Percentiles rank a stretch among this genome's conserved stretches.
Evolutionary conservation across 2,888 invertebrate species (phyloP).

Genomic region (Schrankia costaestrigalis): DNA sequence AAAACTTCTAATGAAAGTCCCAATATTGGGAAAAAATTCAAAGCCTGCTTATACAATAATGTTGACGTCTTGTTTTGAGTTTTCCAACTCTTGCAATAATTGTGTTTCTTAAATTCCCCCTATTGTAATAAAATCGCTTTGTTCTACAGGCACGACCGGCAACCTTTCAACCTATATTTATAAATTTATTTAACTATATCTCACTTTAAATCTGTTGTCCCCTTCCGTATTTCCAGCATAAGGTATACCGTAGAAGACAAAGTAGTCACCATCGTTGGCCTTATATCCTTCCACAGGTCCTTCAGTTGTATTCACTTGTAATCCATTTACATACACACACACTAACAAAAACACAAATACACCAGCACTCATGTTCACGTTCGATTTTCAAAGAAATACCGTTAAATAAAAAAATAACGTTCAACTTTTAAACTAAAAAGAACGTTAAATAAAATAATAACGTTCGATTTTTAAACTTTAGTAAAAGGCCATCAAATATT

Average conservation of each 20-base stretch:
- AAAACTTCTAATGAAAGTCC: no score
- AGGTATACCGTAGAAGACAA: conserved; percentile 58
- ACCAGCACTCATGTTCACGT: conserved; percentile 20
- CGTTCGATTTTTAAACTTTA: conserved; percentile 1
- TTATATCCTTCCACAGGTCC: conserved; percentile 48
- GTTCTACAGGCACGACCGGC: no score
- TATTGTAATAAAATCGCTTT: no score
- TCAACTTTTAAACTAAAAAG: no score
- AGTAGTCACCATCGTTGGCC: conserved; percentile 46
- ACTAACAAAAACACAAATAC: conserved; percentile 23
- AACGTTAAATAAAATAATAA: no score
- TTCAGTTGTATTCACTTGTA: conserved; percentile 55
- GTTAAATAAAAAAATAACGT: no score
- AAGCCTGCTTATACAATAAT: no score
- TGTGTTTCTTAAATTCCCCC: no score
- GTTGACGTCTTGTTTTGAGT: no score
- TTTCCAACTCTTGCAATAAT: no score
- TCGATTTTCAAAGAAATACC: conserved; percentile 10
- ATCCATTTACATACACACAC: conserved; percentile 31
- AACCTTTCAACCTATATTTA: neutral
- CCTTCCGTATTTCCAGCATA: conserved; percentile 53
- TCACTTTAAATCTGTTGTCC: conserved; percentile 56
- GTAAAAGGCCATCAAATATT: no score
- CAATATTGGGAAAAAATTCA: no score
- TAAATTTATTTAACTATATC: neutral